Base-by-base conservation (phyloP, 2,888 invertebrate genomes). In the Alloplasta piceator region DNA sequence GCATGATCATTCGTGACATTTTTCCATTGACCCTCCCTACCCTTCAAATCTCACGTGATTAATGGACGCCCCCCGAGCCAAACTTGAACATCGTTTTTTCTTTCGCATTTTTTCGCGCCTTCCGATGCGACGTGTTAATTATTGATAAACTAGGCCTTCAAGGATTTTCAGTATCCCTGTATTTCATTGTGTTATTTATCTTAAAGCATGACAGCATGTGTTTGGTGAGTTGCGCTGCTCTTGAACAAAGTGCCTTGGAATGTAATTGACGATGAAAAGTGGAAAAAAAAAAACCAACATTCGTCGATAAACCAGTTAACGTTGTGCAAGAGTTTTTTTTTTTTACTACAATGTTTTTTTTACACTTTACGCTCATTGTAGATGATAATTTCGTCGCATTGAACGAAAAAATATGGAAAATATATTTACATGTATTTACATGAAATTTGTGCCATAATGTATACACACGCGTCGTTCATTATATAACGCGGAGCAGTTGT, bases 141-240 rank as follows among this genome's bases (percentile, higher is more conserved):
- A 26, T 26, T 26, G 3, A 26, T 26, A 1, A 26, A 26, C 26
- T 26, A 26, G 26, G 26, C 26, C 26, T 26, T 26, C 26, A 26
- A 26, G 26, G 26, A 26, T 26, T 26, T 26, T 26, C 3, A 26
- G 26, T 26, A 26, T 26, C 26, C 26, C 26, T 26, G 26, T 43
- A 9, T 43, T 2, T 43, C 10, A 43, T 43, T 43, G 6, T 43
- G 6, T 61, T 61, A 36, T 52, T 61, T 43, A 56, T 72, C 43
- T 70, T 67, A 26, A 64, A 60, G 80, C 80, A 81, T 74, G 70
- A 71, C 61, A 77, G 80, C 80, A 80, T 80, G 80, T 80, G 73
- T 77, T 60, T 46, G 26, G 64, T 77, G 63, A 58, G 78, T 61
- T 56, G 39, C 58, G 66, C 76, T 73, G 72, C 16, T 58, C 10